Conservation (phyloP, 2,113 vertebrate species). For the mouse (Mus musculus) region DNA sequence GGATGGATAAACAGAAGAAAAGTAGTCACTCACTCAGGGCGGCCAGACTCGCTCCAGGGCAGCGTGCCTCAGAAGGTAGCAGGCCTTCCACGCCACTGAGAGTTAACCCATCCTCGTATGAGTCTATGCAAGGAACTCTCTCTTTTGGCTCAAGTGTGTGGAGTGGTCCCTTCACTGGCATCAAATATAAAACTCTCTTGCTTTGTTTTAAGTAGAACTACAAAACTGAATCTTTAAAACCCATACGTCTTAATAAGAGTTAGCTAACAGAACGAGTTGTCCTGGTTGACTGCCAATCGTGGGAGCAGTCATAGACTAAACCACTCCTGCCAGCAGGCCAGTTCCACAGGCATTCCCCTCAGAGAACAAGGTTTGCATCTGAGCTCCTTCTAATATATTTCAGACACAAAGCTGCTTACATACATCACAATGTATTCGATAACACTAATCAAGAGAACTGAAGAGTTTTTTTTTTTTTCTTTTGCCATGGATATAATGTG, state of each 20-base stretch:
- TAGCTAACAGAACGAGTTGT: background rate
- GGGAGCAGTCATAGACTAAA: background rate
- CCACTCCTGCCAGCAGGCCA: background rate
- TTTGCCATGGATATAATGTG: background rate
- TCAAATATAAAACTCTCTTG: background rate
- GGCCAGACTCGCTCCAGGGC: background rate
- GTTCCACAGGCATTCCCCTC: background rate
- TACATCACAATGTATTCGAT: background rate
- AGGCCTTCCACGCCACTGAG: background rate
- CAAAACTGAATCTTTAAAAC: background rate
- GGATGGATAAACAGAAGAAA: background rate
- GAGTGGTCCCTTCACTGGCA: background rate
- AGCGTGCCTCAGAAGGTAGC: background rate
- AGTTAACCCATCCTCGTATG: background rate
- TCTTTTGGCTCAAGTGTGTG: background rate
- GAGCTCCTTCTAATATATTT: background rate
- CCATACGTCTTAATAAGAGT: background rate
- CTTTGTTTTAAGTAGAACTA: background rate
- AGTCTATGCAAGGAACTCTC: background rate
- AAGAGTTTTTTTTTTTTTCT: background rate
- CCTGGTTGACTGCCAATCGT: background rate
- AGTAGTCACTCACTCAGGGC: background rate
- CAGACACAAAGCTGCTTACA: background rate
- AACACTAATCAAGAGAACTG: background rate
- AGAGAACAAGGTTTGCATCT: background rate